Evolutionary conservation across 2,797 vertebrate genomes (phyloP).

Genomic region (Geotrypetes seraphini): DNA sequence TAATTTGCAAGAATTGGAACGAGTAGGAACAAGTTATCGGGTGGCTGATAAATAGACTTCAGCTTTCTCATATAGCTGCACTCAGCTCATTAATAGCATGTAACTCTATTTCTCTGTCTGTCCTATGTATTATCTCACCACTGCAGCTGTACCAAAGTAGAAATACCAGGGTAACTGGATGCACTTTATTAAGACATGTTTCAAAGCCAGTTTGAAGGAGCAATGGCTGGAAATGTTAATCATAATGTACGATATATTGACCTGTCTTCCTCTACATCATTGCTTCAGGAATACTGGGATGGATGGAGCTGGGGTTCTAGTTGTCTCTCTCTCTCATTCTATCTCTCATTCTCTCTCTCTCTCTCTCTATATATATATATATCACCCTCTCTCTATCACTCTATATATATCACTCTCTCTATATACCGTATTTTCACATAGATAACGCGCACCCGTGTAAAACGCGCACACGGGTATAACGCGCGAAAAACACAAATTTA

Average conservation of each 20-base stretch:
- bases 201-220: constrained; percentile 27
- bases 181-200: constrained; percentile 38
- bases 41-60: constrained; percentile 15
- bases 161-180: constrained; percentile 32
- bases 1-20: neutral
- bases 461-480: too few relatives aligned
- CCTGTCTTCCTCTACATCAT: constrained; percentile 12
- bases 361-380: too few relatives aligned
- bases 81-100: constrained; percentile 17
- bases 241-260: constrained; percentile 10
- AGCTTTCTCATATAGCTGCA: constrained; percentile 5
- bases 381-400: too few relatives aligned
- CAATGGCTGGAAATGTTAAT: constrained; percentile 33
- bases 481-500: too few relatives aligned
- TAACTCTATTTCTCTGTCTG: constrained; percentile 28
- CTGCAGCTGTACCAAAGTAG: constrained; percentile 32
- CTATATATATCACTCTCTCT: too few relatives aligned
- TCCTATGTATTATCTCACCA: constrained; percentile 35
- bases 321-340: too few relatives aligned
- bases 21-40: neutral
- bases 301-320: too few relatives aligned
- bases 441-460: too few relatives aligned
- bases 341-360: too few relatives aligned
- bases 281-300: neutral
- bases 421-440: too few relatives aligned